Evolutionary conservation across 2,888 invertebrate genomes (phyloP), one percentile per base, ranked within the genome.

Genomic region (Nomada goodeniana): DNA sequence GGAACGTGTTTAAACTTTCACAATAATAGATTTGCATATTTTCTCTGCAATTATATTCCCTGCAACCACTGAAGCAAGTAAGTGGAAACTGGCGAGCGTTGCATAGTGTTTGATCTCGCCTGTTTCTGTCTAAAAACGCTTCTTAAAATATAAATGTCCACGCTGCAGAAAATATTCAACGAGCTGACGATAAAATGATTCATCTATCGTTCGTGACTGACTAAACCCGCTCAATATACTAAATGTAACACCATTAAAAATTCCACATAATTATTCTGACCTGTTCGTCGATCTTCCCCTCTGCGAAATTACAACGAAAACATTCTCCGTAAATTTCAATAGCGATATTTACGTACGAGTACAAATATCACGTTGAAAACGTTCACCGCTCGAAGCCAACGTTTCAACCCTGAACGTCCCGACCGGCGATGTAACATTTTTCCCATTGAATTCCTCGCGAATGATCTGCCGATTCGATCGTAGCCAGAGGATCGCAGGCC

Each of bases 11-110:
- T n/a, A 26, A 18, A 64, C 52, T 65, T 65, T 65, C 65, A 52
- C 65, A 20, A n/a, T 20, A 23, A 65, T 65, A 52, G 52, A 65
- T 65, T 65, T 65, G 15, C 52, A 65, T 65, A 52, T 65, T 65
- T 65, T 65, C 65, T 52, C 52, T 36, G 36, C 36, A 20, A 52
- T 29, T 65, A n/a, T 9, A 29, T 23, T 23, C n/a, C 29, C n/a
- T 29, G 52, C 29, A 29, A 47, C 26, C 65, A 50, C n/a, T 23
- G 50, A 64, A 29, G 29, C 15, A 4, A 55, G 10, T 23, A 55
- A 36, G 13, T n/a, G 65, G 13, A 65, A 26, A 65, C 9, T 52
- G 18, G 13, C 23, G 50, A 64, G 10, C 11, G 29, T 29, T 13
- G 5, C 1, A 13, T n/a, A 3, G 13, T 3, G n/a, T 4, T 52